Base-by-base conservation (phyloP, 2,888 invertebrate genomes). In the Caenorhabditis macrosperma region DNA sequence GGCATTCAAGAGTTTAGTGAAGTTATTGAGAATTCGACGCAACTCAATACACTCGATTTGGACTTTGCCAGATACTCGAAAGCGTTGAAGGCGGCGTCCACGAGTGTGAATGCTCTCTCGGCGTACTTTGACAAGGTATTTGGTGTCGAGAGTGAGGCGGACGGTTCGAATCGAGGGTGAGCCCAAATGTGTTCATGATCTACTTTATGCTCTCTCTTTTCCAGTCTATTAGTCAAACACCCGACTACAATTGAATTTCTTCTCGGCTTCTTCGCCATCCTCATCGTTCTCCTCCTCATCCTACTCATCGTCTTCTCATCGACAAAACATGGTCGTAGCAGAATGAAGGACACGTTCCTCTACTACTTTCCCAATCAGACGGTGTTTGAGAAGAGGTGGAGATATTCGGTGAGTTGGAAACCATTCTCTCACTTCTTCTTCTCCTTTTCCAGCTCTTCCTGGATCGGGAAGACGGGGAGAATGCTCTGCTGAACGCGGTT, bases 361-460 rank as follows among this genome's bases (percentile, higher is more conserved):
- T 63, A 33, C 30, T 71, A 71, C 22, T 54, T 71, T 46, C 52
- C 52, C n/a, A 55, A 61, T 6, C 17, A 17, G 24, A 24, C 24
- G 5, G 33, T 44, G 28, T 71, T 46, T 10, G 71, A 71, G 33
- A 61, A 52, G 26, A 41, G 71, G 30, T 71, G 71, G 71, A 61
- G 71, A 30, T 71, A 71, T 44, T 54, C 71, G 22, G 61, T 71
- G 24, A 71, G 69, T 44, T 28, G 20, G 9, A 1, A 28, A 35
- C 1, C 0, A 24, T 22, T 1, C 6, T 15, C 15, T 33, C 17
- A 48, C 15, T 0, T 20, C 15, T 28, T 44, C 35, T 38, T 15
- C 17, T 24, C 24, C 10, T 50, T 24, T 69, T 59, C 38, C 41
- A 69, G 68, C 24, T 38, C 2, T 69, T 69, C 10, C 7, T 52